phyloP scores from a whole-genome alignment of 2,797 vertebrate species.

The Enteromius anoplus region DNA sequence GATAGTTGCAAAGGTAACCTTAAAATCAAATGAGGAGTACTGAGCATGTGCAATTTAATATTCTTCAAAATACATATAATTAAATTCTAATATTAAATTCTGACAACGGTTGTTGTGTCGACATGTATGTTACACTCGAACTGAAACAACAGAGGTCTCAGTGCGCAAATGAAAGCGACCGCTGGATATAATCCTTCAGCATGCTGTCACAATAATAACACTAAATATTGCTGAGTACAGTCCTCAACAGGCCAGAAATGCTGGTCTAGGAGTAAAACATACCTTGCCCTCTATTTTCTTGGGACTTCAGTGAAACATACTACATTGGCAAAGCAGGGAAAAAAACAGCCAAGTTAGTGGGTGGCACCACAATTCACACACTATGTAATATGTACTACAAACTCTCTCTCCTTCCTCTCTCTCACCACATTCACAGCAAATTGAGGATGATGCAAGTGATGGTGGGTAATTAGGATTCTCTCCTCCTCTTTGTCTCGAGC shows the following conservation, averaged over 20 bases:
- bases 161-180: constrained; percentile 46
- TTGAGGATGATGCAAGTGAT: constrained; percentile 52
- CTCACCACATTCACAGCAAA: constrained; percentile 48
- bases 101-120: neutral
- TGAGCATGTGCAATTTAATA: neutral
- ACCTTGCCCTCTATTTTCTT: constrained; percentile 77
- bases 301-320: constrained; percentile 78
- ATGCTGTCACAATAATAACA: constrained; percentile 57
- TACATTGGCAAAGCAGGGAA: constrained; percentile 71
- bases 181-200: constrained; percentile 56
- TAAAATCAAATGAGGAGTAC: neutral
- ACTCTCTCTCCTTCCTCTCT: constrained; percentile 37
- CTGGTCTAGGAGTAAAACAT: constrained; percentile 72
- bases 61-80: neutral
- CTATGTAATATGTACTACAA: constrained; percentile 18
- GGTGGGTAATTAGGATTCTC: constrained; percentile 59
- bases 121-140: neutral
- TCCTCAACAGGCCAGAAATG: constrained; percentile 69
- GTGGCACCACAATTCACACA: constrained; percentile 30
- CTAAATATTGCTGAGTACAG: constrained; percentile 62
- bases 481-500: constrained; percentile 54
- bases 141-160: constrained; percentile 46
- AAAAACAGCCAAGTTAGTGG: constrained; percentile 61
- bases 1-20: neutral
- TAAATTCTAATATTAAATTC: too few relatives aligned